Evolutionary conservation across 2,113 vertebrate species (phyloP).

Genomic region (Lepus americanus): DNA sequence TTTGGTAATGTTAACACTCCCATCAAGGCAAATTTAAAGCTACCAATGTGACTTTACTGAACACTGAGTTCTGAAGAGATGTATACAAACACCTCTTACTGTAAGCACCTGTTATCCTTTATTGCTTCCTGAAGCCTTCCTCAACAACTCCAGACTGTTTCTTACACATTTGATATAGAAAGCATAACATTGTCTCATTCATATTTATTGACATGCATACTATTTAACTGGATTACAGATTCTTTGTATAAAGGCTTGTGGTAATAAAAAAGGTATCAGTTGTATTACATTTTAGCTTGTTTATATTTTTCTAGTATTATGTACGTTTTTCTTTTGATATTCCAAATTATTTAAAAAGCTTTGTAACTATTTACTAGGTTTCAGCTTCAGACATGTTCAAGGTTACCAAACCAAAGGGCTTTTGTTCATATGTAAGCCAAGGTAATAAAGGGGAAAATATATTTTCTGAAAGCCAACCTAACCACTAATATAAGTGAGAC

Average conservation of each 20-base stretch:
- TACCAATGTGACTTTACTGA: not conserved
- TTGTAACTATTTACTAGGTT: not conserved
- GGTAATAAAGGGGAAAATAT: not conserved
- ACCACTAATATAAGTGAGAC: not conserved
- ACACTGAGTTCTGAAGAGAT: not conserved
- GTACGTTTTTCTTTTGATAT: conserved; percentile 23
- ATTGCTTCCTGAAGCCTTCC: not conserved
- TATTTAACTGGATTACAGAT: not conserved
- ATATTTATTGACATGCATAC: not conserved
- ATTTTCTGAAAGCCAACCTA: not conserved
- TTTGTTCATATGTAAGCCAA: not conserved
- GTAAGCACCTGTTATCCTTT: not conserved
- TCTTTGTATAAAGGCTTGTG: not conserved
- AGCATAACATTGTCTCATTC: not conserved
- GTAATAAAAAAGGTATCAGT: not conserved
- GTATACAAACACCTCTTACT: not conserved
- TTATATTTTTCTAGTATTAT: not conserved
- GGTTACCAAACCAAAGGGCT: not conserved
- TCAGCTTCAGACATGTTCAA: not conserved
- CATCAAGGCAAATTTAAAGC: not conserved
- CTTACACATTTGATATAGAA: not conserved
- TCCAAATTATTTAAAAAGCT: not conserved
- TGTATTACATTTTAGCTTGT: not conserved
- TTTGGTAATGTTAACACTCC: not conserved
- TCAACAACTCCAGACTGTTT: not conserved